Base-by-base conservation (phyloP, 2,113 vertebrate genomes). In the Hydrochoerus hydrochaeris region DNA sequence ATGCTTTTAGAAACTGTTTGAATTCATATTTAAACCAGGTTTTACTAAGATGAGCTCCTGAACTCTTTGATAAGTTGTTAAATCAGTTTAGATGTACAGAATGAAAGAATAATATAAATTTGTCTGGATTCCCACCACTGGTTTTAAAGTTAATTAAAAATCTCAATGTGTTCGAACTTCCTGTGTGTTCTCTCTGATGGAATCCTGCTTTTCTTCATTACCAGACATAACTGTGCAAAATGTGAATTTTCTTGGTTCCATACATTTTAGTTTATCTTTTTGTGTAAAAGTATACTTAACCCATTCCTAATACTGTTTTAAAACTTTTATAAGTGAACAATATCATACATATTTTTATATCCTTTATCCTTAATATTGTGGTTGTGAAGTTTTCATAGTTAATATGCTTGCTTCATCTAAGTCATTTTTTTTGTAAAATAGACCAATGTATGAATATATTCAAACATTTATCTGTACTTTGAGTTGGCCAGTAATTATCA, bases 391-490 rank as follows among this genome's bases (percentile, higher is more conserved):
- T 28, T 5, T 12, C 62, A 35, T 60, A 82, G 30, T 22, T 95
- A 49, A 83, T 67, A 38, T 38, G 58, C 7, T 94, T 95, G 41
- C 35, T 80, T 93, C 62, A 58, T 75, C 24, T 78, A 16, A n/a
- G 54, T 90, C 16, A 67, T 44, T 91, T 96, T 44, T 91, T 96
- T 46, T 77, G 4, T 81, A 38, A 63, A 86, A 28, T 82, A 89
- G 54, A 35, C 20, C 3, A 65, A 28, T 90, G 26, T 2, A 57
- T 69, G 30, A 60, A 93, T 46, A 67, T 80, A 24, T 22, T 11
- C n/a, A 90, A 80, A 54, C 71, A 54, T 65, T 54, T 84, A 88
- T 41, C 4, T 14, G 41, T 85, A 67, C 30, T 32, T 94, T 41
- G 28, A 88, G 90, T 94, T 65, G 26, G 41, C 38, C 28, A 71